A percentile compares a stretch with the other conserved stretches of the same genome.
Evolutionary conservation across 1,140 invertebrate genomes (phyloP).

Genomic region (Aphaenogaster ashmeadi): DNA sequence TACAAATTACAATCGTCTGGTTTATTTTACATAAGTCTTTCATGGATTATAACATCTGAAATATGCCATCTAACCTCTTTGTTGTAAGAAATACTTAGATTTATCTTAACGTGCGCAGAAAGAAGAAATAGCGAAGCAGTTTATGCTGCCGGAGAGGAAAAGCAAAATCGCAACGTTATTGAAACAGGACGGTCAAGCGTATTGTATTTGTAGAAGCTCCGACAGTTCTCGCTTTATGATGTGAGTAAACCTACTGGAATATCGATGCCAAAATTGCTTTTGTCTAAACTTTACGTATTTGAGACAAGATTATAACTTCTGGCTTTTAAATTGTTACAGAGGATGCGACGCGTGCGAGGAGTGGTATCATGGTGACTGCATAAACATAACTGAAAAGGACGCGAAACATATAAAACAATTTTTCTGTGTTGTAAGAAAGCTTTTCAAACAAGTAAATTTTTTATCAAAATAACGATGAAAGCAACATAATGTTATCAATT

Average conservation of each 20-base stretch:
- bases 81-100: conserved; percentile 10
- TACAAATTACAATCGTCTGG: neutral
- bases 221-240: conserved; percentile 99
- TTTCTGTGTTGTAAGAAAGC: conserved; percentile 91
- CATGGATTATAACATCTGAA: conserved; percentile 1
- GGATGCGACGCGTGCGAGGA: conserved; percentile 99
- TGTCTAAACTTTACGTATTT: neutral
- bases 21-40: neutral
- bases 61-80: neutral
- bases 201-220: conserved; percentile 97
- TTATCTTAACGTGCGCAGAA: conserved; percentile 87
- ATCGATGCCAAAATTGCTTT: neutral
- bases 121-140: conserved; percentile 96
- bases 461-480: neutral
- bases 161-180: conserved; percentile 96
- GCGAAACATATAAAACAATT: conserved; percentile 97
- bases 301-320: conserved; percentile 4
- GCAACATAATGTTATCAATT: conserved; percentile 6
- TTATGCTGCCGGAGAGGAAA: conserved; percentile 95
- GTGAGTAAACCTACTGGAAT: conserved; percentile 84
- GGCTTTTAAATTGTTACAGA: conserved; percentile 85
- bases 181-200: conserved; percentile 95
- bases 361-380: conserved; percentile 99
- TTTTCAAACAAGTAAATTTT: neutral
- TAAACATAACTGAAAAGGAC: conserved; percentile 97